Conservation (phyloP, 2,113 vertebrate species). For the Hassar affinis region DNA sequence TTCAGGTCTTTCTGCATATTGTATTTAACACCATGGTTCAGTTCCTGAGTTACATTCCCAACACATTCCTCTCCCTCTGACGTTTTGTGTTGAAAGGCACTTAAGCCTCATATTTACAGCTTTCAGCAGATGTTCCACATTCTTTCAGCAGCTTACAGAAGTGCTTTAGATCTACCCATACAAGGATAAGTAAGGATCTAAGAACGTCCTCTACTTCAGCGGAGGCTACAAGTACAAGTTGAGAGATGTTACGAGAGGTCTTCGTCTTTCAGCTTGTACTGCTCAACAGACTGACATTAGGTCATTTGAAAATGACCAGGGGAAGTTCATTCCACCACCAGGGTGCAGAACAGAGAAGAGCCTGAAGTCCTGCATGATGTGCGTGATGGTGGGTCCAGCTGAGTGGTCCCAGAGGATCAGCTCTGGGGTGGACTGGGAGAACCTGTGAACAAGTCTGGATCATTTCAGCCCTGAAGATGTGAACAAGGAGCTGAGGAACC, state of each 20-base stretch:
- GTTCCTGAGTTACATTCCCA: background rate
- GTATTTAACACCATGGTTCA: too few species aligned
- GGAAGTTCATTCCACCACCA: background rate
- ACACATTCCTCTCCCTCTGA: background rate
- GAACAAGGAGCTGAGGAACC: background rate
- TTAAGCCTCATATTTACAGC: background rate
- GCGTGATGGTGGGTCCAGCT: background rate
- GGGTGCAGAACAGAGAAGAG: background rate
- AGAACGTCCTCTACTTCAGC: background rate
- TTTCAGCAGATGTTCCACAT: background rate
- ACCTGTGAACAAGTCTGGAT: background rate
- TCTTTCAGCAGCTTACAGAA: background rate
- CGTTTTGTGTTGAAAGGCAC: background rate
- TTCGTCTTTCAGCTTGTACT: background rate
- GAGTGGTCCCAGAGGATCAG: background rate
- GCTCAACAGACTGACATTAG: background rate
- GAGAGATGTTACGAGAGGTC: background rate
- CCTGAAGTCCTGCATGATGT: too few species aligned
- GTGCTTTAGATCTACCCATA: background rate
- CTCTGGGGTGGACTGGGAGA: background rate
- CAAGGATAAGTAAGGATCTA: background rate
- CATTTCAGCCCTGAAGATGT: background rate
- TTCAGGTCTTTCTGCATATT: background rate
- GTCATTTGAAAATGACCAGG: background rate
- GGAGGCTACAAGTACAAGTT: too few species aligned